phyloP scores from a whole-genome alignment of 2,888 invertebrate species.

The Anodontia alba region DNA sequence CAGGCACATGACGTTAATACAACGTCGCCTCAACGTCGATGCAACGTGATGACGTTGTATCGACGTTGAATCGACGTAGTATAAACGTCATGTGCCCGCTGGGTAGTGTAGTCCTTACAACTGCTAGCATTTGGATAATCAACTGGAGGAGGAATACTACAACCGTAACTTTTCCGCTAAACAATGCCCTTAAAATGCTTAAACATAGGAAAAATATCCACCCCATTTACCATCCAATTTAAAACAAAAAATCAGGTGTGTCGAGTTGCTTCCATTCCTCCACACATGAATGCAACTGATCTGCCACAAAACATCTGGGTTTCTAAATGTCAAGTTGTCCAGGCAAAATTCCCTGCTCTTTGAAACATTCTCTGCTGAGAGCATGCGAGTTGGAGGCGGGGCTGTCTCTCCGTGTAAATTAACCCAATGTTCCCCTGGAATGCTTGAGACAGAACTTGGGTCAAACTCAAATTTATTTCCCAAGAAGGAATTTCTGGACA shows the following conservation, averaged over 20 bases:
- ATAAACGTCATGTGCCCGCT: too few relatives aligned
- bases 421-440: constrained; percentile 15
- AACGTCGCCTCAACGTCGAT: too few relatives aligned
- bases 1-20: too few relatives aligned
- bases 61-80: too few relatives aligned
- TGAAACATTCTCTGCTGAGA: constrained; percentile 26
- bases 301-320: constrained; percentile 35
- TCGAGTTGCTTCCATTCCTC: constrained; percentile 28
- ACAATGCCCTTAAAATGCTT: constrained; percentile 42
- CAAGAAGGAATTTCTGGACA: constrained; percentile 26
- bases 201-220: constrained; percentile 19
- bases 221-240: constrained; percentile 38
- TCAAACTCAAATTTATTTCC: constrained; percentile 19
- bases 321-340: constrained; percentile 28
- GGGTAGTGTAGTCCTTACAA: background rate
- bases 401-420: constrained; percentile 27
- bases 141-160: constrained; percentile 10
- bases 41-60: too few relatives aligned
- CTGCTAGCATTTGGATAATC: constrained; percentile 23
- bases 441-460: background rate
- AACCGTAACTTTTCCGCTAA: constrained; percentile 27
- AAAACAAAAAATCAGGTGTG: constrained; percentile 19
- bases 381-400: constrained; percentile 23
- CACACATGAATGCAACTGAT: constrained; percentile 17
- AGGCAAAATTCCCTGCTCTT: constrained; percentile 16